Evolutionary conservation across 2,113 vertebrate genomes (phyloP), one percentile per base, ranked within the genome.

Genomic region (Aptenodytes patagonicus): DNA sequence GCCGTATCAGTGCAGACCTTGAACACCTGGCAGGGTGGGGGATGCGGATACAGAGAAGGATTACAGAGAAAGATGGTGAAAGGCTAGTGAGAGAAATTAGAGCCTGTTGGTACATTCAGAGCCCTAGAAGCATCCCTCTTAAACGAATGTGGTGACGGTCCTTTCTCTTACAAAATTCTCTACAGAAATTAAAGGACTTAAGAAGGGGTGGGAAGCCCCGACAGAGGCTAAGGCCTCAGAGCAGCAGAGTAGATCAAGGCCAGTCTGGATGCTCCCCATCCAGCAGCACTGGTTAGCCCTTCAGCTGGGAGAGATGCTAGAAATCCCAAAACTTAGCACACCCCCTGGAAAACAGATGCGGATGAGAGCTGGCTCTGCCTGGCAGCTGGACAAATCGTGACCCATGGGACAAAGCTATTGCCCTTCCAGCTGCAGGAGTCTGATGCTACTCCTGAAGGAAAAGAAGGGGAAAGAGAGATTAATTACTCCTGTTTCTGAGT

Each of bases 401-500:
- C 36, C 52, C 0, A 0, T 32, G 49, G 36, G 52, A 65, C 18
- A 32, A 91, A 66, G 9, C 8, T 17, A 46, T 1, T 49, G 6
- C 38, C 38, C 26, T 55, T 64, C 26, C 17, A 52, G 38, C 49
- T 47, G 38, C 17, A 2, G 26, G 62, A 76, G 11, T 16, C 0
- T 0, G 11, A 29, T 52, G 14, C 69, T 82, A 46, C 22, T 29
- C 15, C 42, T 70, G 51, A 83, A 61, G 28, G 34, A 73, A 82
- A 68, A 79, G 61, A 44, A 65, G 38, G 7, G 17, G 64, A 49
- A 36, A 36, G 28, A 42, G 17, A 29, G 29, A 7, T n/a, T 54
- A 49, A 62, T 54, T 70, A 6, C 29, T 84, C 6, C 1, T 7
- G 17, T 49, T 87, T 93, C n/a, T 75, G 42, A 34, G 9, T 4